Evolutionary conservation across 2,113 vertebrate species (phyloP).

Genomic region (Trachemys scripta): DNA sequence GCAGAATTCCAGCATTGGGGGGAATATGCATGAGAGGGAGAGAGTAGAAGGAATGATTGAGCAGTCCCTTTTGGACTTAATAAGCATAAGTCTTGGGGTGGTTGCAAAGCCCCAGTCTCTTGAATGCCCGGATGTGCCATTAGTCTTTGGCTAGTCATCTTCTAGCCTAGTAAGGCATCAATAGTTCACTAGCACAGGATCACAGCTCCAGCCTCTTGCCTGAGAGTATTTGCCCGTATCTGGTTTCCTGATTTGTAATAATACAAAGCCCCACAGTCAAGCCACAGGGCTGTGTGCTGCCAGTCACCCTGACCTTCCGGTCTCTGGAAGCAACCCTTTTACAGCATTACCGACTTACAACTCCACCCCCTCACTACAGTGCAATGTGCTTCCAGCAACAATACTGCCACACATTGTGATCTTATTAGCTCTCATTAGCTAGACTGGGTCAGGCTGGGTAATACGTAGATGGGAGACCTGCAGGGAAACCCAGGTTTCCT

Average conservation of each 20-base stretch:
- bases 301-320: background rate
- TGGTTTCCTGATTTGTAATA: background rate
- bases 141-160: background rate
- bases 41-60: background rate
- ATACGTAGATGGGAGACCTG: background rate
- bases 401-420: rapidly evolving
- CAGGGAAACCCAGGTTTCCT: background rate
- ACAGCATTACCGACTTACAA: background rate
- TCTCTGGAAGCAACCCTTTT: background rate
- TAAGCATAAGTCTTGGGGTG: background rate
- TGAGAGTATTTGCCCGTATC: rapidly evolving
- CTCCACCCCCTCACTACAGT: background rate
- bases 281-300: background rate
- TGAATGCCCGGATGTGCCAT: background rate
- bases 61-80: background rate
- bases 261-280: background rate
- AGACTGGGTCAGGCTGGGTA: background rate
- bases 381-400: background rate
- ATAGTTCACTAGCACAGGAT: background rate
- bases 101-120: background rate
- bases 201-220: background rate
- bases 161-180: background rate
- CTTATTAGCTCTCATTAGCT: background rate
- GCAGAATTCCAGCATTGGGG: background rate
- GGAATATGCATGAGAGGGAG: background rate